These are phyloP conservation scores for Phataginus tricuspis DNA, from an alignment of 2,797 vertebrate genomes.

Conservation along the genomic window DNA sequence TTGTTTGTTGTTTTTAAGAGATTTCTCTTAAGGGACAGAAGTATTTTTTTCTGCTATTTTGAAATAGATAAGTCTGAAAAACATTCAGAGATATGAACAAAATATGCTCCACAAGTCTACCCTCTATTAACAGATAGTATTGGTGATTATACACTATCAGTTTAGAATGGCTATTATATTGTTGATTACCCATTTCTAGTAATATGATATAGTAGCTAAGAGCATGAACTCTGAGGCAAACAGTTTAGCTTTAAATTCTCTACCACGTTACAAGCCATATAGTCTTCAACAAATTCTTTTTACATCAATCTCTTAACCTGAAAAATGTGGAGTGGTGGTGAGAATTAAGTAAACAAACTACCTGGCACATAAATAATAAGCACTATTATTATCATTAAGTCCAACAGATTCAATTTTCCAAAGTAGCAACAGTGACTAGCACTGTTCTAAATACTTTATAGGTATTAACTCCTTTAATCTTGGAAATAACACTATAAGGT, in stretches of 20 bases:
- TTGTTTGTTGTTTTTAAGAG: constrained; percentile 21
- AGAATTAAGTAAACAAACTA: constrained; percentile 8
- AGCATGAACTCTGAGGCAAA: background rate
- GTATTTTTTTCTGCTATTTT: constrained; percentile 2
- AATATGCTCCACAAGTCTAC: background rate
- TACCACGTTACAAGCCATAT: background rate
- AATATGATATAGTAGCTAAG: background rate
- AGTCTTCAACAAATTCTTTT: background rate
- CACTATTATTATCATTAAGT: background rate
- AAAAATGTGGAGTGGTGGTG: background rate
- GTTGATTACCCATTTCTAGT: background rate
- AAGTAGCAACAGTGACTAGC: background rate
- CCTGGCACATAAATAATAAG: background rate
- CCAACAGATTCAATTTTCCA: background rate
- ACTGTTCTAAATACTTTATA: background rate
- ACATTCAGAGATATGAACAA: background rate
- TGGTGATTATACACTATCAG: background rate
- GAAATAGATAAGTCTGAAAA: background rate
- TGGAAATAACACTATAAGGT: background rate
- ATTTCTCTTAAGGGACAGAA: background rate
- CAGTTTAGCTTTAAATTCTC: background rate
- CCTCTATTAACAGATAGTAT: background rate
- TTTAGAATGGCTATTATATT: background rate
- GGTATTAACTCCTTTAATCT: background rate
- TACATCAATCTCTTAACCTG: background rate